These are phyloP conservation scores for Clarias laeviceps DNA, from an alignment of 2,797 vertebrate genomes.

Conservation along the genomic window DNA sequence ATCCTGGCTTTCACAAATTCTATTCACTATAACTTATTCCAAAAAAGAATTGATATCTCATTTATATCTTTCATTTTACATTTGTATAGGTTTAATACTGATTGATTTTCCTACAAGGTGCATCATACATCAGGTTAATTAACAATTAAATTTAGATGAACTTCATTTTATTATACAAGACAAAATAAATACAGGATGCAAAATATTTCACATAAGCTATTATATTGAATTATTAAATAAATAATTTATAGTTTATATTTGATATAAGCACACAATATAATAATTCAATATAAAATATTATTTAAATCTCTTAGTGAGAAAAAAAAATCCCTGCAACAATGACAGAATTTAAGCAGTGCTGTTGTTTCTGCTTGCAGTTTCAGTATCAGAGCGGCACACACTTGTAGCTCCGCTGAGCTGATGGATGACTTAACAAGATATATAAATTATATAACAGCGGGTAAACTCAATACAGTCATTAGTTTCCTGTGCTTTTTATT, in stretches of 20 bases:
- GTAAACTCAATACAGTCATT: conserved; percentile 73
- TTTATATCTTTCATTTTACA: neutral
- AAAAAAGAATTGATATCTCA: neutral
- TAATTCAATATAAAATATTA: neutral
- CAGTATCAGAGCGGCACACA: conserved; percentile 41
- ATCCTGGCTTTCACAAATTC: neutral
- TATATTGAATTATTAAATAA: too few relatives aligned
- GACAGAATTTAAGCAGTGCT: neutral
- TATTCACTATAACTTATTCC: neutral
- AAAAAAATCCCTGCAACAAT: neutral
- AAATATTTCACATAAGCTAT: neutral
- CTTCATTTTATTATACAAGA: neutral
- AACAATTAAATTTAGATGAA: neutral
- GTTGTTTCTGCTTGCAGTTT: conserved; percentile 36
- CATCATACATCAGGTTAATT: neutral
- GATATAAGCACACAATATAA: neutral
- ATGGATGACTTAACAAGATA: conserved; percentile 72
- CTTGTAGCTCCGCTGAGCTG: conserved; percentile 58
- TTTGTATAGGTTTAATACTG: neutral
- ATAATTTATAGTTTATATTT: too few relatives aligned
- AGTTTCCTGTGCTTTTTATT: conserved; percentile 71
- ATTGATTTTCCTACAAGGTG: neutral
- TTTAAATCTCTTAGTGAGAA: neutral
- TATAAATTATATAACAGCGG: conserved; percentile 73
- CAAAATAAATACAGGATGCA: neutral